Evolutionary conservation across 2,888 invertebrate species (phyloP).

Genomic region (Alentia gelatinosa): DNA sequence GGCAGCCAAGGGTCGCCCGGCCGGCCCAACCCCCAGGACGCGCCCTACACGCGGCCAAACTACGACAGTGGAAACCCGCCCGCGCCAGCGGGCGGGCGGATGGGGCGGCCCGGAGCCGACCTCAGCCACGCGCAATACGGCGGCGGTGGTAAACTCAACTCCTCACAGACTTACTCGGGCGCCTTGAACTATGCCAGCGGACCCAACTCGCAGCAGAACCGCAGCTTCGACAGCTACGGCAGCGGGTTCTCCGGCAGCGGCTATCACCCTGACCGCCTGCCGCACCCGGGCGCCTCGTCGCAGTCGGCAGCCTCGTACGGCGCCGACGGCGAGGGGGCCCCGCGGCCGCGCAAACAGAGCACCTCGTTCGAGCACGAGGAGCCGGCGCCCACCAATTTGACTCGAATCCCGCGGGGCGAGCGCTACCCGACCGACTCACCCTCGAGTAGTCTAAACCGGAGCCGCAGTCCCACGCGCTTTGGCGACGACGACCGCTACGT

Average conservation of each 20-base stretch:
- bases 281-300: not conserved
- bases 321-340: not conserved
- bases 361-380: slow-evolving; percentile 85
- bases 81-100: not conserved
- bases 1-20: slow-evolving; percentile 64
- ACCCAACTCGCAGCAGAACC: slow-evolving; percentile 32
- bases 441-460: slow-evolving; percentile 58
- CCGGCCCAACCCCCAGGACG: not conserved
- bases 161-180: slow-evolving; percentile 44
- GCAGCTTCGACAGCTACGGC: slow-evolving; percentile 12
- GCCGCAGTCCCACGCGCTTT: slow-evolving; percentile 60
- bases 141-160: slow-evolving; percentile 55
- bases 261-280: slow-evolving; percentile 35
- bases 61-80: slow-evolving; percentile 10
- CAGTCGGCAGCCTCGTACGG: not conserved
- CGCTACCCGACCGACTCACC: slow-evolving; percentile 65
- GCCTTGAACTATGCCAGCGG: slow-evolving; percentile 28
- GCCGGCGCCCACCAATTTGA: slow-evolving; percentile 80
- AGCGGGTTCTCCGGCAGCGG: not conserved
- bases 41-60: slow-evolving; percentile 38
- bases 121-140: not conserved
- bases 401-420: slow-evolving; percentile 69
- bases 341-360: slow-evolving; percentile 79
- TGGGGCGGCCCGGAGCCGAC: slow-evolving; percentile 12
- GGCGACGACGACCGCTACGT: slow-evolving; percentile 74